phyloP scores from a whole-genome alignment of 2,888 invertebrate genomes.

The Anagyrus pseudococci region DNA sequence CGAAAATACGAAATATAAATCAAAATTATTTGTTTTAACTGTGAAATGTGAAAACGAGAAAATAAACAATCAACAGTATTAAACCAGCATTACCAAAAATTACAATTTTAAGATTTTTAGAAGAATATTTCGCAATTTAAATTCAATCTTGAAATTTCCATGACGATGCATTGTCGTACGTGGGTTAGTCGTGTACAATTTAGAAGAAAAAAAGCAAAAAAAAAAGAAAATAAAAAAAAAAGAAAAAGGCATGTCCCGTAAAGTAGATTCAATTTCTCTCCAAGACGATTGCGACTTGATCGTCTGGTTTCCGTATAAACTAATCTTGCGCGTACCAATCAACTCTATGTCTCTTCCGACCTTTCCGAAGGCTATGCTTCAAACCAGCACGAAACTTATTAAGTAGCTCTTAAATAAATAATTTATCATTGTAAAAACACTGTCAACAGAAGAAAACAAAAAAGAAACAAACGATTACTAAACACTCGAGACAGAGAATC shows the following conservation, averaged over 20 bases:
- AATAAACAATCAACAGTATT: slow-evolving; percentile 10
- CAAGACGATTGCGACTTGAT: not conserved
- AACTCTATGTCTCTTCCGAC: slow-evolving; percentile 36
- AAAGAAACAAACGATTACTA: slow-evolving; percentile 3
- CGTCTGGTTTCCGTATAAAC: slow-evolving; percentile 19
- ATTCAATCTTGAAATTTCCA: slow-evolving; percentile 20
- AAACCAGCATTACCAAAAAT: not conserved
- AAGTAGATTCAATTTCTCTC: slow-evolving; percentile 25
- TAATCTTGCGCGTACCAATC: slow-evolving; percentile 29
- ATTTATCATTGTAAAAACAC: slow-evolving; percentile 23
- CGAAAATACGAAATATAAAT: slow-evolving; percentile 10
- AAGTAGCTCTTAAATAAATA: slow-evolving; percentile 30
- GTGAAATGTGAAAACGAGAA: too few relatives aligned
- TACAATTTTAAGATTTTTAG: slow-evolving; percentile 21
- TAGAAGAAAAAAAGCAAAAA: slow-evolving; percentile 31
- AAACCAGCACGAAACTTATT: slow-evolving; percentile 26
- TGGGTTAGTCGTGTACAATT: slow-evolving; percentile 33
- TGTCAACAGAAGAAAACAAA: not conserved
- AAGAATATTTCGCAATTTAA: slow-evolving; percentile 24
- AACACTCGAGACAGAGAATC: not conserved
- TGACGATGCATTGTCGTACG: slow-evolving; percentile 21
- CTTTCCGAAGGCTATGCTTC: slow-evolving; percentile 27
- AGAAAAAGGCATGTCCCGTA: slow-evolving; percentile 2
- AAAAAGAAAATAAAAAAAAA: not conserved
- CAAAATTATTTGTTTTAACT: slow-evolving; percentile 11